Conservation (phyloP, 2,113 vertebrate species). For the Cardinalis cardinalis region DNA sequence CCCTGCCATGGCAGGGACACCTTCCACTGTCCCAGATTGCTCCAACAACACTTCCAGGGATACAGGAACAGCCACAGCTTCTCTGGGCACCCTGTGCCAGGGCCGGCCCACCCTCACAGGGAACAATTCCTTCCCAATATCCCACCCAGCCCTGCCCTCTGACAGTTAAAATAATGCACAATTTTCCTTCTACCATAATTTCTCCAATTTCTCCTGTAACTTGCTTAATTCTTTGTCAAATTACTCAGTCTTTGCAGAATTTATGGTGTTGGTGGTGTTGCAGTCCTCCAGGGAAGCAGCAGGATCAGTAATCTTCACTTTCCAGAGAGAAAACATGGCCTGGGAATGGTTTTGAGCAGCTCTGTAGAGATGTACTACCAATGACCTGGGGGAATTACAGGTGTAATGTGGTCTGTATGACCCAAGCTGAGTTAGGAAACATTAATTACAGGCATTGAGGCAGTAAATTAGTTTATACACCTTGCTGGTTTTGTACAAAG, state of each 20-base stretch:
- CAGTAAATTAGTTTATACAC: slow-evolving; percentile 64
- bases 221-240: neutral
- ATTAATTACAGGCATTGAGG: slow-evolving; percentile 55
- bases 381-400: slow-evolving; percentile 48
- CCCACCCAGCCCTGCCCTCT: neutral
- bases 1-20: neutral
- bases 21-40: rapidly evolving
- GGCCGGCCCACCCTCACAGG: rapidly evolving
- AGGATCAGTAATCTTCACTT: neutral
- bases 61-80: neutral
- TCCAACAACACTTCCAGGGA: neutral
- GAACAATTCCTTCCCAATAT: rapidly evolving
- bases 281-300: neutral
- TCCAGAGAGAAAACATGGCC: neutral
- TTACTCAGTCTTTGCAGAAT: neutral
- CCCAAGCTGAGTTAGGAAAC: slow-evolving; percentile 38
- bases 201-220: neutral
- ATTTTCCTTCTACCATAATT: neutral
- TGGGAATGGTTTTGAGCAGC: neutral
- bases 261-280: neutral
- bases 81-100: neutral
- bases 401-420: slow-evolving; percentile 3
- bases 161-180: neutral
- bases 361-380: neutral
- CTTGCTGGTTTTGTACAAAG: slow-evolving; percentile 48